These are phyloP conservation scores for Rapana venosa DNA, from an alignment of 2,888 invertebrate genomes.

Conservation along the genomic window DNA sequence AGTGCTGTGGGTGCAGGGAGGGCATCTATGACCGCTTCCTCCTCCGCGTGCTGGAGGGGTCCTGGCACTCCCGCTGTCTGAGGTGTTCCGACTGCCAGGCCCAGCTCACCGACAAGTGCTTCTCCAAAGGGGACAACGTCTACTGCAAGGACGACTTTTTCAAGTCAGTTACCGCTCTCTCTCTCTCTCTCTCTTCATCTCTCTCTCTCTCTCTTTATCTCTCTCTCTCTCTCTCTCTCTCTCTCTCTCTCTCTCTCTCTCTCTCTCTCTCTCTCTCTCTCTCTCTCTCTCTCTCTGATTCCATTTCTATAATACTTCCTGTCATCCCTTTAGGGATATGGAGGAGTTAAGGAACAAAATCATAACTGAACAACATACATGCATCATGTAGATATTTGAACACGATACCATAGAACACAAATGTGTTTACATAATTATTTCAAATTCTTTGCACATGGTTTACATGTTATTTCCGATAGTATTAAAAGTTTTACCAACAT, in stretches of 20 bases:
- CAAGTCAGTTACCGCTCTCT: constrained; percentile 86
- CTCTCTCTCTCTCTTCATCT: background rate
- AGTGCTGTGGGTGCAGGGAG: constrained; percentile 97
- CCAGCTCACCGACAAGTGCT: constrained; percentile 96
- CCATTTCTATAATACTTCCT: too few species aligned
- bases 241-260: constrained; percentile 17
- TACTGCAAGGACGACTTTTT: constrained; percentile 99
- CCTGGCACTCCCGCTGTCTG: constrained; percentile 98
- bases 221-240: constrained; percentile 18
- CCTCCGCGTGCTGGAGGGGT: constrained; percentile 94
- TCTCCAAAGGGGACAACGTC: constrained; percentile 95
- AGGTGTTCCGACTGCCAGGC: constrained; percentile 97
- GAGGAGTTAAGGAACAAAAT: too few species aligned
- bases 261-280: constrained; percentile 5
- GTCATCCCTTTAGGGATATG: too few species aligned
- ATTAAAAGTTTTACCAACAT: too few species aligned
- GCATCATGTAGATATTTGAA: too few species aligned
- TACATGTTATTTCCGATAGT: too few species aligned
- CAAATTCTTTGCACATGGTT: too few species aligned
- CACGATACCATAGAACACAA: too few species aligned
- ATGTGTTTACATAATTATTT: too few species aligned
- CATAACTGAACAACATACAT: too few species aligned
- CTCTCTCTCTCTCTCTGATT: background rate
- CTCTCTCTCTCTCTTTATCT: background rate
- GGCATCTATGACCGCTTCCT: constrained; percentile 97